These are phyloP conservation scores for Oligia fasciuncula DNA, from an alignment of 2,888 invertebrate genomes.

Conservation along the genomic window DNA sequence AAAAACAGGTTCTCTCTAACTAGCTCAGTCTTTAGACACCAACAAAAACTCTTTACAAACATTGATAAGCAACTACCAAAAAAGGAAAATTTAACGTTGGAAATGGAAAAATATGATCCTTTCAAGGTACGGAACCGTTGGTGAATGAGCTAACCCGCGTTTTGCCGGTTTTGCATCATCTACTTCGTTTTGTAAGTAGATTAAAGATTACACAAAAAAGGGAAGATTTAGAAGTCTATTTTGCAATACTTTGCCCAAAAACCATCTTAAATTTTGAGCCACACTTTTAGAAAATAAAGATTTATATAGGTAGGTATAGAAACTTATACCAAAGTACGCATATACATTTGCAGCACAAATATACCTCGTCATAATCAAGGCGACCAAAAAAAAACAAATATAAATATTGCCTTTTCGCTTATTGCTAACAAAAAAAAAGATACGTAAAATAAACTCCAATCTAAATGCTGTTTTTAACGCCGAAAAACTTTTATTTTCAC, in stretches of 20 bases:
- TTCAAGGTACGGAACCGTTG: neutral
- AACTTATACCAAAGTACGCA: too few relatives aligned
- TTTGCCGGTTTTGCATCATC: neutral
- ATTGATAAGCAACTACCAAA: neutral
- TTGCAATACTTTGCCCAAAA: neutral
- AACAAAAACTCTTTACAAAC: neutral
- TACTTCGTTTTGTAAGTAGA: neutral
- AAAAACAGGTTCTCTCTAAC: neutral
- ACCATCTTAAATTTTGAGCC: neutral
- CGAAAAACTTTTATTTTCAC: too few relatives aligned
- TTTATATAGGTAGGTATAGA: neutral
- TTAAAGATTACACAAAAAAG: neutral
- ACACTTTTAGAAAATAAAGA: neutral
- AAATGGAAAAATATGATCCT: neutral
- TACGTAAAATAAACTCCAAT: neutral
- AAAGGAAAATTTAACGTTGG: neutral
- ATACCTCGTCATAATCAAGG: neutral
- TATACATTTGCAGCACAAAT: neutral
- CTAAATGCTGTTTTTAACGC: neutral
- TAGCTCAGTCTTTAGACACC: neutral
- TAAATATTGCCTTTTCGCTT: neutral
- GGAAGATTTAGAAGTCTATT: neutral
- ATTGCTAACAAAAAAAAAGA: neutral
- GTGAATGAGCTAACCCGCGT: neutral
- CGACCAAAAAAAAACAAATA: too few relatives aligned